Conservation (phyloP, 2,888 invertebrate genomes). For the Zele albiditarsus region DNA sequence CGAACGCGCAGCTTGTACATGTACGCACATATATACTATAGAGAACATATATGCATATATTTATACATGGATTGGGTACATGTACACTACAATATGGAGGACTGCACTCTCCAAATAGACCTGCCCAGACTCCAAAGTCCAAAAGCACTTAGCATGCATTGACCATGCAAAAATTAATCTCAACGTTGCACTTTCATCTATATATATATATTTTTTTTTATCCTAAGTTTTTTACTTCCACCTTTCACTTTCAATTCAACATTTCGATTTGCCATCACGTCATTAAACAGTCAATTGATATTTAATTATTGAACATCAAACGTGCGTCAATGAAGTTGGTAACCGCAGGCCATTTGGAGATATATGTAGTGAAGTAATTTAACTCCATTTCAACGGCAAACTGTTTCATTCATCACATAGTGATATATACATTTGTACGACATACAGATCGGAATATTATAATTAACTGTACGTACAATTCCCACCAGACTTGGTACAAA, state of each 20-base stretch:
- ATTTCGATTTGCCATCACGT: neutral
- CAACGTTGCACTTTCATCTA: neutral
- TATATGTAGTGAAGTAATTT: neutral
- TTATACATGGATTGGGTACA: conserved; percentile 7
- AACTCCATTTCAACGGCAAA: neutral
- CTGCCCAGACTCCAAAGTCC: conserved; percentile 1
- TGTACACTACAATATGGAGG: neutral
- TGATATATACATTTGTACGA: neutral
- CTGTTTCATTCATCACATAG: neutral
- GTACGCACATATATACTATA: conserved; percentile 4
- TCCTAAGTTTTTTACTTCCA: neutral
- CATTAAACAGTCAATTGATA: neutral
- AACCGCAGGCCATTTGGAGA: neutral
- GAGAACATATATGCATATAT: conserved; percentile 1
- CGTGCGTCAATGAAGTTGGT: neutral
- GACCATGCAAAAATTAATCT: neutral
- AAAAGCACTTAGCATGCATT: conserved; percentile 17
- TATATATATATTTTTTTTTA: neutral
- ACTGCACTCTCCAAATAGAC: conserved; percentile 19
- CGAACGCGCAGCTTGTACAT: neutral
- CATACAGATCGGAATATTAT: neutral
- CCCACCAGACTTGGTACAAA: neutral
- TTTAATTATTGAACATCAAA: conserved; percentile 13
- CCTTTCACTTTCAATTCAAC: neutral
- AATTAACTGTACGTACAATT: neutral